Evolutionary conservation across 2,888 invertebrate species (phyloP).

Genomic region (Atethmia centrago): DNA sequence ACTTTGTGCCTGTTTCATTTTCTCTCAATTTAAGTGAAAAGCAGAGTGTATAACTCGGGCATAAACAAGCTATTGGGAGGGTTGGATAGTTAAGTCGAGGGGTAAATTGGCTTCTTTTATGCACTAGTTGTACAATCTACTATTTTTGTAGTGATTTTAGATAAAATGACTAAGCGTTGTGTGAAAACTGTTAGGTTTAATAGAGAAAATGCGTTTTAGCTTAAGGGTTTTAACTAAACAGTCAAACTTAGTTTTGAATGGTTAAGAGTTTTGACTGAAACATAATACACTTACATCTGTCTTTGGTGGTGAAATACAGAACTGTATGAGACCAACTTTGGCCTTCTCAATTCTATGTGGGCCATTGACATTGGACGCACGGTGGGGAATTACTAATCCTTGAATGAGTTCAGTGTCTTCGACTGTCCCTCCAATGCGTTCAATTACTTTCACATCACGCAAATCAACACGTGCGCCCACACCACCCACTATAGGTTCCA

Average conservation of each 20-base stretch:
- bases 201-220: background rate
- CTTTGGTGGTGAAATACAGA: constrained; percentile 99
- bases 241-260: background rate
- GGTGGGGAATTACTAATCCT: constrained; percentile 98
- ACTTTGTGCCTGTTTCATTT: no score
- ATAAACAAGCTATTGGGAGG: no score
- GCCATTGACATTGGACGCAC: constrained; percentile 96
- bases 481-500: constrained; percentile 89
- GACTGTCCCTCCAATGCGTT: constrained; percentile 98
- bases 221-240: background rate
- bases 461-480: constrained; percentile 96
- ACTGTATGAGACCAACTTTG: constrained; percentile 99
- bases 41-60: no score
- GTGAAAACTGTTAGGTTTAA: background rate
- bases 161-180: background rate
- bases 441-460: constrained; percentile 98
- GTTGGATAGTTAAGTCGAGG: no score
- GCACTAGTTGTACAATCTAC: no score
- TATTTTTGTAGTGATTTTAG: background rate
- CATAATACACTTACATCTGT: constrained; percentile 95
- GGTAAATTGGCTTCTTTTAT: no score
- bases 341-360: constrained; percentile 99
- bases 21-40: no score
- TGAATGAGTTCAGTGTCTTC: constrained; percentile 99
- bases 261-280: background rate